Evolutionary conservation across 2,113 vertebrate genomes (phyloP), one percentile per base, ranked within the genome.

Genomic region (Suricata suricatta): DNA sequence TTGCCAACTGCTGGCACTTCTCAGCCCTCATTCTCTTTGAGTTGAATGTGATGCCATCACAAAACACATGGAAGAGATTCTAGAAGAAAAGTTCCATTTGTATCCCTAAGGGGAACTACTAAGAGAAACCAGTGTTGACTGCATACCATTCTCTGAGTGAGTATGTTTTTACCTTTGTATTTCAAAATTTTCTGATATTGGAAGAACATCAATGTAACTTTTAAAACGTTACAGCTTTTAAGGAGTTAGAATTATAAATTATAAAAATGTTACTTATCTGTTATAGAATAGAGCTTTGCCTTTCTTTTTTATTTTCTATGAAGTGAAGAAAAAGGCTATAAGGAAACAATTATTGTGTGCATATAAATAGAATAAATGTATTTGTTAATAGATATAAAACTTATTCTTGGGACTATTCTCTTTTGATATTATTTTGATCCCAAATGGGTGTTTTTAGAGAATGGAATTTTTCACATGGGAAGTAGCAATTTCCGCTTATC

Each of bases 341-440:
- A 92, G 8, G 50, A 95, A 87, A 83, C 88, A 7, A 64, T 68
- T 82, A 54, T 19, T 83, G 63, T 86, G 14, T 50, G 16, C 27
- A 4, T 72, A 44, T 54, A 50, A 92, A 95, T 29, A 69, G 44
- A 90, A 96, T 47, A 82, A 69, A 87, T 50, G 17, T 63, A 23
- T 95, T 86, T 87, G 15, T 60, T 94, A 91, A 85, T 41, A 60
- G 50, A 72, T 50, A 2, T n/a, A n/a, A 84, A 96, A 41, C 17
- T 44, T 76, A 33, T 77, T 91, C 87, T 77, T 57, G 7, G 74
- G 83, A 60, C 41, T 72, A 21, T 90, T 95, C 47, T 95, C 57
- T 85, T 84, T 92, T 31, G 41, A 23, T 80, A 33, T 94, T 82
- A 82, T 91, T 95, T 90, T 77, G 76, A 95, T 74, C 47, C 72